Percentiles rank a stretch among this genome's conserved stretches.
These are phyloP conservation scores for Harpalus rufipes DNA, from an alignment of 2,888 invertebrate species.

Conservation along the genomic window DNA sequence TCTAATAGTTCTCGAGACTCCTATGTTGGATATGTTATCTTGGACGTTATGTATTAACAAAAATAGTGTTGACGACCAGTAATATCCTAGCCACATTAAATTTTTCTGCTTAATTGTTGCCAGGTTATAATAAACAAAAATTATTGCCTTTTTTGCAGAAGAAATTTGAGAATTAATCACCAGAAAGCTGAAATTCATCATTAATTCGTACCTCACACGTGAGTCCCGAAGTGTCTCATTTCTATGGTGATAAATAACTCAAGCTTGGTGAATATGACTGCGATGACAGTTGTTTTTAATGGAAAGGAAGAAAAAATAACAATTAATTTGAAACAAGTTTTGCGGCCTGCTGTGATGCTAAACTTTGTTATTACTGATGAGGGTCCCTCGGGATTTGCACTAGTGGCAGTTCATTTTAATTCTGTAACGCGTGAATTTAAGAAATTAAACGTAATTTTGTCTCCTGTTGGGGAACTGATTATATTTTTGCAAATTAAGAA, in stretches of 20 bases:
- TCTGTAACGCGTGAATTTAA: conserved; percentile 14
- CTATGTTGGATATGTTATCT: too few species aligned
- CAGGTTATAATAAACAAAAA: not conserved
- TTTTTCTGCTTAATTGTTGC: too few species aligned
- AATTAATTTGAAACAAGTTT: conserved; percentile 51
- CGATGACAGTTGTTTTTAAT: conserved; percentile 59
- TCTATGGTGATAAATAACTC: conserved; percentile 35
- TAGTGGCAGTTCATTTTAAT: conserved; percentile 34
- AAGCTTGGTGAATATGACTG: conserved; percentile 40
- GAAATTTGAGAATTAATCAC: not conserved
- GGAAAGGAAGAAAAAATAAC: conserved; percentile 44
- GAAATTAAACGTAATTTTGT: conserved; percentile 30
- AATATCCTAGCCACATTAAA: too few species aligned
- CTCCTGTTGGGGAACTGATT: conserved; percentile 9
- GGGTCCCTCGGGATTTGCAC: conserved; percentile 23
- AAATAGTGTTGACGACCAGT: too few species aligned
- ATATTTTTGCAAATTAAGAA: not conserved
- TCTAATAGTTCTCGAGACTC: too few species aligned
- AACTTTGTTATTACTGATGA: conserved; percentile 37
- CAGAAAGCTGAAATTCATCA: not conserved
- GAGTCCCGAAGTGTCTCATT: not conserved
- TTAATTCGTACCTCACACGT: not conserved
- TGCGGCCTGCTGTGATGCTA: conserved; percentile 20
- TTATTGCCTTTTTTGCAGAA: not conserved
- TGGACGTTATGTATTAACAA: too few species aligned